Conservation (phyloP, 1,140 invertebrate species). For the Melipona quadrifasciata region DNA sequence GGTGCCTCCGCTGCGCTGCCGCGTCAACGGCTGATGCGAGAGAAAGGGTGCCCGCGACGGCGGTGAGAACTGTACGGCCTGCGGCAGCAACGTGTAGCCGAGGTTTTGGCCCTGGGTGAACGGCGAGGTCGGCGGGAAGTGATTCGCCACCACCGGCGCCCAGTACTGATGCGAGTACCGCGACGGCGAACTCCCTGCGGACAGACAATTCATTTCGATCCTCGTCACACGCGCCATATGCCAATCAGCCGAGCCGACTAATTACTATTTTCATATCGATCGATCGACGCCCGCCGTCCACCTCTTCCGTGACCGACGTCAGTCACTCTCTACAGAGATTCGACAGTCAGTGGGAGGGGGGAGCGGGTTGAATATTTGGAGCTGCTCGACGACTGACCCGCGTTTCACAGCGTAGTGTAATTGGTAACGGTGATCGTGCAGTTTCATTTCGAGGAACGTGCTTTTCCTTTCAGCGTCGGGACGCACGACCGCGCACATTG, state of each 20-base stretch:
- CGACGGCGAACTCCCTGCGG: constrained; percentile 75
- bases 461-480: background rate
- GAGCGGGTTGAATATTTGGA: background rate
- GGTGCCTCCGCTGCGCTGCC: constrained; percentile 77
- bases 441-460: background rate
- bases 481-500: background rate
- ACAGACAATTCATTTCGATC: constrained; percentile 42
- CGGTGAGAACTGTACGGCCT: constrained; percentile 76
- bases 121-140: constrained; percentile 84
- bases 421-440: background rate
- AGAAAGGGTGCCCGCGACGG: constrained; percentile 70
- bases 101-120: constrained; percentile 79
- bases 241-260: background rate
- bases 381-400: background rate
- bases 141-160: constrained; percentile 84
- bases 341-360: background rate
- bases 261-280: constrained; percentile 33
- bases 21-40: constrained; percentile 70
- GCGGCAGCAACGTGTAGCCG: constrained; percentile 76
- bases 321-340: background rate
- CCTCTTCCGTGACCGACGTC: no score
- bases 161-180: constrained; percentile 81
- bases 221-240: constrained; percentile 1
- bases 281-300: background rate
- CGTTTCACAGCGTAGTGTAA: background rate